Percentiles rank a stretch among this genome's conserved stretches.
Evolutionary conservation across 2,797 vertebrate genomes (phyloP).

Genomic region (Fratercula arctica): DNA sequence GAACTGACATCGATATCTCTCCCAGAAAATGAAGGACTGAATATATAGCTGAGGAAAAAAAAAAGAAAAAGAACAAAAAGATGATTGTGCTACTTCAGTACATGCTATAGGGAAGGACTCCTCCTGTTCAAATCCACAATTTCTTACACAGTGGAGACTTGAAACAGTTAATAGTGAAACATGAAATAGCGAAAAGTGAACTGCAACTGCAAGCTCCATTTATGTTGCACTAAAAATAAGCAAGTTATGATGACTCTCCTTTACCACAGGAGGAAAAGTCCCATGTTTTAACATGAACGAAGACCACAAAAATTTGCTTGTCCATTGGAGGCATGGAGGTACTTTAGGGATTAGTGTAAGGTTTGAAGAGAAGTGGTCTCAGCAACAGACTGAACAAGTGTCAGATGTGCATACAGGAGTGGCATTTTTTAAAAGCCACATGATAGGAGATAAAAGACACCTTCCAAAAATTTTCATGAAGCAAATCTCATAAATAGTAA

Average conservation of each 20-base stretch:
- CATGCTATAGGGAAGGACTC: neutral
- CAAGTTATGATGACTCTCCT: neutral
- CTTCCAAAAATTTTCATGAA: neutral
- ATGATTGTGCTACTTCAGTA: neutral
- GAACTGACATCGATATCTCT: neutral
- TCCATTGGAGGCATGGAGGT: neutral
- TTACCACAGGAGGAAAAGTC: neutral
- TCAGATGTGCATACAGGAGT: neutral
- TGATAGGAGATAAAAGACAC: neutral
- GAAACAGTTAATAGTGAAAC: neutral
- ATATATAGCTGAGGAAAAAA: neutral
- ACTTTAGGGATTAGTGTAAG: neutral
- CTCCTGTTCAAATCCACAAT: neutral
- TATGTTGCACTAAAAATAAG: neutral
- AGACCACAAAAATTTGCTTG: neutral
- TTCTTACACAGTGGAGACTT: neutral
- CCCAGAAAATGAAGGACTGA: neutral
- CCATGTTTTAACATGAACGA: neutral
- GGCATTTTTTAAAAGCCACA: neutral
- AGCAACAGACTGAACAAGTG: neutral
- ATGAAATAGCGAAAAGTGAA: neutral
- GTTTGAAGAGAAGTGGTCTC: neutral
- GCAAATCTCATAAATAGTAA: neutral
- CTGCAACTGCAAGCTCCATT: neutral
- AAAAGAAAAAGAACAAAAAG: neutral